These are phyloP conservation scores for Julus scandinavius DNA, from an alignment of 2,888 invertebrate genomes.

Conservation along the genomic window DNA sequence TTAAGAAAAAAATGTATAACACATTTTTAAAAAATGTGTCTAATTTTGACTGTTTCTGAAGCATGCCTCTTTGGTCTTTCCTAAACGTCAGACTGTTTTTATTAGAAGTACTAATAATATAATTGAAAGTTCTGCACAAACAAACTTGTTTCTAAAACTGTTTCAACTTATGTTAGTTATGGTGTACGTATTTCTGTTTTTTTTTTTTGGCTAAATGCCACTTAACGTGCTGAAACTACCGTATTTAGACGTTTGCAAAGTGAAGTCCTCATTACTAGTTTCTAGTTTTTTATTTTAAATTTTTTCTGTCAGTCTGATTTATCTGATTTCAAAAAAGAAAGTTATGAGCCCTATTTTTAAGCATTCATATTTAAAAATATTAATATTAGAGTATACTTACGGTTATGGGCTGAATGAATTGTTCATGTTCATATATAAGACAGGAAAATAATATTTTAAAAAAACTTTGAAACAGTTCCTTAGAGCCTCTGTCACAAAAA, in stretches of 20 bases:
- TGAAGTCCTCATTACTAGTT: background rate
- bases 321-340: background rate
- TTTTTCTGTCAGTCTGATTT: background rate
- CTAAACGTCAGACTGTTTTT: background rate
- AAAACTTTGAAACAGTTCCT: too few relatives aligned
- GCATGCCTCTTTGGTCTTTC: background rate
- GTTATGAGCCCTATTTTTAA: too few relatives aligned
- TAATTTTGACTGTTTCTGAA: too few relatives aligned
- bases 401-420: too few relatives aligned
- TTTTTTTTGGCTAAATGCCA: background rate
- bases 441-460: too few relatives aligned
- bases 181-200: background rate
- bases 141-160: background rate
- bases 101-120: background rate
- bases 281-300: background rate
- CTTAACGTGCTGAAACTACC: background rate
- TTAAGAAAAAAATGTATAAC: too few relatives aligned
- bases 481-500: too few relatives aligned
- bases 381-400: too few relatives aligned
- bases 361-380: too few relatives aligned
- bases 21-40: too few relatives aligned
- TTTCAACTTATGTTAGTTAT: conserved; percentile 18
- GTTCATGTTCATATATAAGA: too few relatives aligned
- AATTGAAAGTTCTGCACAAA: too few relatives aligned
- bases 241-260: background rate